These are phyloP conservation scores for Psilopogon haemacephalus DNA, from an alignment of 2,113 vertebrate genomes.

Conservation along the genomic window DNA sequence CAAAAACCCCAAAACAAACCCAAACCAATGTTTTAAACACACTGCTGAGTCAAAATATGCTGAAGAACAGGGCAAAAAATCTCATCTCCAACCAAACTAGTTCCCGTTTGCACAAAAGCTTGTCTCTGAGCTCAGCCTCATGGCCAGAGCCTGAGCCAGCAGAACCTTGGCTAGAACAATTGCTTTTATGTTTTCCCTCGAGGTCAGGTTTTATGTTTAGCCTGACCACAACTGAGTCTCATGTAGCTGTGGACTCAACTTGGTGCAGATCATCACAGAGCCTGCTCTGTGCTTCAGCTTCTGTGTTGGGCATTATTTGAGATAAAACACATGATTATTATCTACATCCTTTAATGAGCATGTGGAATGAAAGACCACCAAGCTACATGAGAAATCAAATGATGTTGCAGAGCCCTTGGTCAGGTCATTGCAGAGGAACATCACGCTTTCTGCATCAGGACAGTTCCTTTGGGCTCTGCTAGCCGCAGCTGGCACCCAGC, in stretches of 20 bases:
- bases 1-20: too few relatives aligned
- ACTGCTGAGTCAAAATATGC: background rate
- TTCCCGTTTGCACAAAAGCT: background rate
- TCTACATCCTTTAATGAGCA: background rate
- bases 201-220: background rate
- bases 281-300: background rate
- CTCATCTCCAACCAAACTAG: background rate
- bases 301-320: background rate
- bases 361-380: background rate
- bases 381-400: background rate
- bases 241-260: background rate
- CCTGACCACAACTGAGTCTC: background rate
- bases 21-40: background rate
- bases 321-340: constrained; percentile 16
- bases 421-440: background rate
- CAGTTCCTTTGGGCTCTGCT: background rate
- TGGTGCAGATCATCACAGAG: background rate
- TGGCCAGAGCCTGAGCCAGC: rapidly evolving
- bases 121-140: background rate
- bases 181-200: background rate
- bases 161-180: background rate
- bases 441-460: background rate
- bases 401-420: background rate
- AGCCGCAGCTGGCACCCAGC: rapidly evolving
- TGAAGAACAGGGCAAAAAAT: background rate